These are phyloP conservation scores for Gobio occitaniae DNA, from an alignment of 2,797 vertebrate species.

Conservation along the genomic window DNA sequence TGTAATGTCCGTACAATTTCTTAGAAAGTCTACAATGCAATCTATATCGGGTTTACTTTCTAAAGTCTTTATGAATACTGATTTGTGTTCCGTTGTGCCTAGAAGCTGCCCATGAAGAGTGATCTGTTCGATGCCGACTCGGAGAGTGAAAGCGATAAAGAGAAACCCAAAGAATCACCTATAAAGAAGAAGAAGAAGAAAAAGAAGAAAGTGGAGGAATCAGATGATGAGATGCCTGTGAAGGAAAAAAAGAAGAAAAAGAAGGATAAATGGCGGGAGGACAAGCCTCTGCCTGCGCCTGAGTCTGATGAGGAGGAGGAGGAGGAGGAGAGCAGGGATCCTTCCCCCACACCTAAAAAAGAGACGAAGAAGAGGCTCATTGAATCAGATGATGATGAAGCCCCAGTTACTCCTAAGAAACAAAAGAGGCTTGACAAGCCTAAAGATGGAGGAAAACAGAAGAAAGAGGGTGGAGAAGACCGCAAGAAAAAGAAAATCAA, in stretches of 20 bases:
- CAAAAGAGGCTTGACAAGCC: slow-evolving; percentile 84
- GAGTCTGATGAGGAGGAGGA: slow-evolving; percentile 84
- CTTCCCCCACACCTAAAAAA: slow-evolving; percentile 58
- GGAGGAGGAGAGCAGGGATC: slow-evolving; percentile 57
- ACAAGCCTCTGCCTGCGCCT: slow-evolving; percentile 84
- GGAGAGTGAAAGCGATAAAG: slow-evolving; percentile 86
- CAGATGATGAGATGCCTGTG: slow-evolving; percentile 55
- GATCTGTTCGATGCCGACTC: slow-evolving; percentile 92
- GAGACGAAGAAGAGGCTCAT: slow-evolving; percentile 84
- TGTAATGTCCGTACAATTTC: too few relatives aligned
- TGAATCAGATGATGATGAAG: slow-evolving; percentile 81
- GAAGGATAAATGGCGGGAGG: slow-evolving; percentile 82
- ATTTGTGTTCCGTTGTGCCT: slow-evolving; percentile 37
- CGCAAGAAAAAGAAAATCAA: slow-evolving; percentile 84
- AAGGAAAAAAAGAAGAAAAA: slow-evolving; percentile 86
- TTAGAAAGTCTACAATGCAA: not conserved
- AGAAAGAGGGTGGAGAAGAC: slow-evolving; percentile 78
- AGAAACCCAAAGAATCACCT: slow-evolving; percentile 72
- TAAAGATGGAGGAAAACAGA: slow-evolving; percentile 76
- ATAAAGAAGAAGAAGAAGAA: slow-evolving; percentile 92
- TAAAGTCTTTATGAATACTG: slow-evolving; percentile 4
- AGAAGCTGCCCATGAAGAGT: slow-evolving; percentile 86
- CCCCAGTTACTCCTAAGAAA: slow-evolving; percentile 82
- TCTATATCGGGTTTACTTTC: not conserved
- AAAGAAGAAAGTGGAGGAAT: slow-evolving; percentile 70